Evolutionary conservation across 2,888 invertebrate species (phyloP).

Genomic region (Heteromurus nitidus): DNA sequence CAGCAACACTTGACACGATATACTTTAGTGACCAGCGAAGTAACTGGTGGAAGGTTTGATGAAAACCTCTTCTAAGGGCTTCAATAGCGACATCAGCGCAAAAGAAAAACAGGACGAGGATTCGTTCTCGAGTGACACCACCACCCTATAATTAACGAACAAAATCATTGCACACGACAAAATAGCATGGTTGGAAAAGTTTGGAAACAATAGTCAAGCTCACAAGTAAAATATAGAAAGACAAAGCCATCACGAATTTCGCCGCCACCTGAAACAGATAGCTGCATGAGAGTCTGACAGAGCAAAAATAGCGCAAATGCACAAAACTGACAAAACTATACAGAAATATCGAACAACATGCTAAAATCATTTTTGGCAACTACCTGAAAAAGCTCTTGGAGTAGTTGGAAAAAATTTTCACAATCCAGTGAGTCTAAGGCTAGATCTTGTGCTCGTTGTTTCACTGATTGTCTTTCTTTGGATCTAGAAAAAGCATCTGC

Average conservation of each 20-base stretch:
- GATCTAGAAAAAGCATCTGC: constrained; percentile 78
- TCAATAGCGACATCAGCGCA: constrained; percentile 79
- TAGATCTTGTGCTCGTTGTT: constrained; percentile 78
- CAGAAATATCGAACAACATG: background rate
- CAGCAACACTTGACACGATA: constrained; percentile 79
- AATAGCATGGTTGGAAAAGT: background rate
- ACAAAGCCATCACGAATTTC: constrained; percentile 27
- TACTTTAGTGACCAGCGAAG: constrained; percentile 79
- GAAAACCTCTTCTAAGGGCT: constrained; percentile 76
- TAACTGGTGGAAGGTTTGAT: constrained; percentile 78
- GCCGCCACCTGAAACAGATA: constrained; percentile 30
- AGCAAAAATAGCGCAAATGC: too few relatives aligned
- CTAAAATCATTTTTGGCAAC: too few relatives aligned
- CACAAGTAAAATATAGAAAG: constrained; percentile 11
- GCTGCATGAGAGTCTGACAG: background rate
- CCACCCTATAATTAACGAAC: constrained; percentile 77
- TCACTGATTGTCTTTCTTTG: constrained; percentile 78
- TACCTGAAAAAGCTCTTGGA: constrained; percentile 80
- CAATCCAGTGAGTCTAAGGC: constrained; percentile 78
- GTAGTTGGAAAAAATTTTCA: constrained; percentile 79
- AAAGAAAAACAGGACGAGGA: constrained; percentile 79
- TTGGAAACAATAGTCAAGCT: too few relatives aligned
- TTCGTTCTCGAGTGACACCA: constrained; percentile 79
- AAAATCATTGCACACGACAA: background rate
- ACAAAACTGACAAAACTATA: too few relatives aligned